phyloP scores from a whole-genome alignment of 2,888 invertebrate species.

The Drosophila recens region DNA sequence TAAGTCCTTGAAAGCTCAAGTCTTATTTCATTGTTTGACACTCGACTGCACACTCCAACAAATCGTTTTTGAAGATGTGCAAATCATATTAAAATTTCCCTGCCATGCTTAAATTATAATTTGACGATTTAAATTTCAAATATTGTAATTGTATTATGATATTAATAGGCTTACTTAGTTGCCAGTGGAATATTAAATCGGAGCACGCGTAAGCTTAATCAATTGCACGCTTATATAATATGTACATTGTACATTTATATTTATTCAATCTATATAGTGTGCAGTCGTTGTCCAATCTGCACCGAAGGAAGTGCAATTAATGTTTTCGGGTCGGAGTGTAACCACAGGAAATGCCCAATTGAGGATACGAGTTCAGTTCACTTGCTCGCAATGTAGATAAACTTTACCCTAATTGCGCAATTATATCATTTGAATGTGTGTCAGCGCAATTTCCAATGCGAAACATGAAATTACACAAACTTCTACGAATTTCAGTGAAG shows the following conservation, averaged over 20 bases:
- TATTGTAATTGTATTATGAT: not conserved
- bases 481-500: not conserved
- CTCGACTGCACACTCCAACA: slow-evolving; percentile 5
- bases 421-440: slow-evolving; percentile 58
- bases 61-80: slow-evolving; percentile 2
- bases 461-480: slow-evolving; percentile 9
- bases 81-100: not conserved
- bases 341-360: slow-evolving; percentile 36
- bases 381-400: slow-evolving; percentile 32
- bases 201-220: not conserved
- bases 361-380: slow-evolving; percentile 25
- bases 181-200: not conserved
- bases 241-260: not conserved
- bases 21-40: slow-evolving; percentile 11
- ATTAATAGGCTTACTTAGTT: not conserved
- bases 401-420: slow-evolving; percentile 61
- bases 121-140: not conserved
- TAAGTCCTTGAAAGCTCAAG: slow-evolving; percentile 6
- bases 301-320: slow-evolving; percentile 49
- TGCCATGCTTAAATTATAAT: not conserved
- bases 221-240: not conserved
- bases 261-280: not conserved
- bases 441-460: slow-evolving; percentile 16
- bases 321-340: slow-evolving; percentile 26
- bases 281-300: slow-evolving; percentile 24